Percentiles rank a stretch among this genome's conserved stretches.
These are phyloP conservation scores for Boloria euphrosyne DNA, from an alignment of 2,888 invertebrate genomes.

Conservation along the genomic window DNA sequence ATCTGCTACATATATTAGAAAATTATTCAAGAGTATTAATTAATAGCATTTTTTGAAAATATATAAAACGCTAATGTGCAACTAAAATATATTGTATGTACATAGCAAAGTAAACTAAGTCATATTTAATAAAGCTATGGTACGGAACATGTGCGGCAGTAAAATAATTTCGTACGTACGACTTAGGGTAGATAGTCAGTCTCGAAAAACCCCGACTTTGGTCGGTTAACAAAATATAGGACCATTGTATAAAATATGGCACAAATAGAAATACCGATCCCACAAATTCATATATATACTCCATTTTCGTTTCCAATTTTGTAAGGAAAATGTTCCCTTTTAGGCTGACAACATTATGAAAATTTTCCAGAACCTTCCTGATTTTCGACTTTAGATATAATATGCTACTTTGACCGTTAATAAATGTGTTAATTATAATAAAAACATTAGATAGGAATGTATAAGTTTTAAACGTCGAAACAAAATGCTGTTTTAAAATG, in stretches of 20 bases:
- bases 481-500: too few species aligned
- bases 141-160: constrained; percentile 25
- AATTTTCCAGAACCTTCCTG: constrained; percentile 4
- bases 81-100: constrained; percentile 7
- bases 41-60: too few species aligned
- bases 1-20: too few species aligned
- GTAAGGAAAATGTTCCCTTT: constrained; percentile 5
- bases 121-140: constrained; percentile 15
- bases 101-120: constrained; percentile 11
- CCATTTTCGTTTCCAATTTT: neutral
- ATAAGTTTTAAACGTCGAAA: too few species aligned
- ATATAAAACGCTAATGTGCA: neutral
- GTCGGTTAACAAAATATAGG: constrained; percentile 45
- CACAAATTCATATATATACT: constrained; percentile 31
- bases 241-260: constrained; percentile 44
- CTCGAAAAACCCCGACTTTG: constrained; percentile 53
- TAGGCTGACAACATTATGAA: constrained; percentile 20
- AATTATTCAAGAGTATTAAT: too few species aligned
- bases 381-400: neutral
- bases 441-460: too few species aligned
- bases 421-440: neutral
- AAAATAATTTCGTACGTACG: constrained; percentile 36
- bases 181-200: constrained; percentile 66
- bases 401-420: constrained; percentile 5
- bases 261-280: constrained; percentile 43